Evolutionary conservation across 1,140 invertebrate genomes (phyloP).

Genomic region (Leguminivora glycinivorella): DNA sequence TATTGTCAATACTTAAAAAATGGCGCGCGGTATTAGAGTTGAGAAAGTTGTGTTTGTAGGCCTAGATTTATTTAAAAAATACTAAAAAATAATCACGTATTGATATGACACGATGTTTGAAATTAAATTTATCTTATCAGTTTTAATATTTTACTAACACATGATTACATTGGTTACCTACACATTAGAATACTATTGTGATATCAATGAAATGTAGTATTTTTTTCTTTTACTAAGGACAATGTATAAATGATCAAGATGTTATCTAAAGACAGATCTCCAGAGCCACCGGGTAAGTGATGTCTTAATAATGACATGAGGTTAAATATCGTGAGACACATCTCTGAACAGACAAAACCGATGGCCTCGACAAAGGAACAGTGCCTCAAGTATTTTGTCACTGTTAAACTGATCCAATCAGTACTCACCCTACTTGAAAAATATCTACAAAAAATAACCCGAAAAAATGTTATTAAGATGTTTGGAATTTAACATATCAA

Average conservation of each 20-base stretch:
- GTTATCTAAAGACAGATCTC: conserved; percentile 66
- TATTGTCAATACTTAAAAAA: no score
- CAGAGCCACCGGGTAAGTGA: conserved; percentile 74
- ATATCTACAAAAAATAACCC: conserved; percentile 46
- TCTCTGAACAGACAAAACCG: conserved; percentile 61
- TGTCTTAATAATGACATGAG: conserved; percentile 76
- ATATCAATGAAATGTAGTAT: conserved; percentile 31
- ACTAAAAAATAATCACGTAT: no score
- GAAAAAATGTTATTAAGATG: not conserved
- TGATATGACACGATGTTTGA: no score
- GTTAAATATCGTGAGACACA: conserved; percentile 71
- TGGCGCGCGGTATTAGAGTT: no score
- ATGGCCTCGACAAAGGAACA: conserved; percentile 66
- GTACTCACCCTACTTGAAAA: conserved; percentile 44
- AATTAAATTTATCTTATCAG: no score
- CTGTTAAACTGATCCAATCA: conserved; percentile 73
- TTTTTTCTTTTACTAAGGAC: conserved; percentile 51
- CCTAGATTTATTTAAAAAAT: no score
- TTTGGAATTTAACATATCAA: not conserved
- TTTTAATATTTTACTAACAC: not conserved
- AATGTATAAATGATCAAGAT: conserved; percentile 65
- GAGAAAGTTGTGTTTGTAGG: no score
- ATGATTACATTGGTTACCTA: no score
- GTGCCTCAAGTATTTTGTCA: conserved; percentile 71
- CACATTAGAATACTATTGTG: conserved; percentile 11